Evolutionary conservation across 1,140 invertebrate genomes (phyloP).

Genomic region (Calephelis virginiensis): DNA sequence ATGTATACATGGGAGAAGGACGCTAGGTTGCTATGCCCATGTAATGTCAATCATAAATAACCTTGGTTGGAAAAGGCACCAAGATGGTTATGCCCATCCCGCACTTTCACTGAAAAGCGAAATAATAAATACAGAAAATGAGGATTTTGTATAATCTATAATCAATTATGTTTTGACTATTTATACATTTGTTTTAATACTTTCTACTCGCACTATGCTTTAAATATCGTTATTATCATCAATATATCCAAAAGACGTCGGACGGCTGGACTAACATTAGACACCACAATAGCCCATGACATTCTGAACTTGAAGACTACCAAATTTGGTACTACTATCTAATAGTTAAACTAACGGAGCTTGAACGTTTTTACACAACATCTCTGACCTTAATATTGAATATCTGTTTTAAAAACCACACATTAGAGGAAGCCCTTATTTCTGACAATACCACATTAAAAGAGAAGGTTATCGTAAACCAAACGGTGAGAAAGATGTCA

Average conservation of each 20-base stretch:
- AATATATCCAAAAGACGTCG: not conserved
- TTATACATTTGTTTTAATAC: not conserved
- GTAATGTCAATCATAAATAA: not conserved
- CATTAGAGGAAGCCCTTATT: too few relatives aligned
- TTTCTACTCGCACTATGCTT: constrained; percentile 5
- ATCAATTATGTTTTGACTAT: not conserved
- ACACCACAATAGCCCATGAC: too few relatives aligned
- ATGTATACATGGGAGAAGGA: constrained; percentile 2
- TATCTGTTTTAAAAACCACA: too few relatives aligned
- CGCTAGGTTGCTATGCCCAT: constrained; percentile 10
- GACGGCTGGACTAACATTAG: too few relatives aligned
- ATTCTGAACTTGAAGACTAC: not conserved
- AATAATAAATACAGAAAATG: constrained; percentile 6
- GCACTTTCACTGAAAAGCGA: not conserved
- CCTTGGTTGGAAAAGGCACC: constrained; percentile 7
- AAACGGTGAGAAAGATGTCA: too few relatives aligned
- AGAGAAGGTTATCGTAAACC: too few relatives aligned
- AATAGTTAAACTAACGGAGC: too few relatives aligned
- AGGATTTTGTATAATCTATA: not conserved
- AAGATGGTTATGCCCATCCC: constrained; percentile 1
- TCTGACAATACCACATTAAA: too few relatives aligned
- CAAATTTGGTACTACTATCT: not conserved
- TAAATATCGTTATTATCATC: constrained; percentile 6
- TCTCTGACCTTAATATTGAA: too few relatives aligned
- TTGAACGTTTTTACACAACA: too few relatives aligned